Evolutionary conservation across 2,888 invertebrate genomes (phyloP).

Genomic region (Cheilosia urbana): DNA sequence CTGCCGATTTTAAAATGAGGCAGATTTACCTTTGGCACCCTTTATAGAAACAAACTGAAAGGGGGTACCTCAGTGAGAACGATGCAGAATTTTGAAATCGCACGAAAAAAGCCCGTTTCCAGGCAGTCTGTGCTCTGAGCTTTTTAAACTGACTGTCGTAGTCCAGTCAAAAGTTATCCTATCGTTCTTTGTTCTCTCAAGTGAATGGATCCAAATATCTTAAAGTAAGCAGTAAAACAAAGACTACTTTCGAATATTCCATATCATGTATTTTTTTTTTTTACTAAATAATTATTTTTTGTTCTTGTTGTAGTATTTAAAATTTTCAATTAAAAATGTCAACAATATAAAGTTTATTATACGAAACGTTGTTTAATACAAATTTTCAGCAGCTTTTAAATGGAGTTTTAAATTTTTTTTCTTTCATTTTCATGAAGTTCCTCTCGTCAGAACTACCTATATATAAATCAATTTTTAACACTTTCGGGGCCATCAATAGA

Average conservation of each 20-base stretch:
- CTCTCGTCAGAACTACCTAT: neutral
- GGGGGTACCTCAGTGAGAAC: no score
- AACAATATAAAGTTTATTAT: conserved; percentile 51
- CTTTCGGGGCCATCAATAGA: conserved; percentile 22
- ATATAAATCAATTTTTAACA: conserved; percentile 15
- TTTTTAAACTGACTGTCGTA: no score
- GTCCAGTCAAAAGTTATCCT: no score
- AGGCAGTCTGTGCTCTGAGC: no score
- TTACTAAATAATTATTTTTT: neutral
- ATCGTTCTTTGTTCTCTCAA: no score
- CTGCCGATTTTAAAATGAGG: no score
- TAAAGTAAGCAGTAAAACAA: neutral
- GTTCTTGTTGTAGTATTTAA: conserved; percentile 23
- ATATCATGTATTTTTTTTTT: neutral
- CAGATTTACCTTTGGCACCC: no score
- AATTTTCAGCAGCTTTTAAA: conserved; percentile 38
- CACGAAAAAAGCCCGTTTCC: no score
- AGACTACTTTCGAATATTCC: neutral
- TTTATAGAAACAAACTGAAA: no score
- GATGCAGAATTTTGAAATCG: no score
- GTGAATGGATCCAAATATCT: no score
- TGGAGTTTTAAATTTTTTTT: conserved; percentile 15
- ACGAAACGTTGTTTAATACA: conserved; percentile 32
- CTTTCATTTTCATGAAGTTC: neutral
- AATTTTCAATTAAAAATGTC: conserved; percentile 59